Evolutionary conservation across 2,888 invertebrate species (phyloP), one percentile per base, ranked within the genome.

Genomic region (Calephelis perditalis): DNA sequence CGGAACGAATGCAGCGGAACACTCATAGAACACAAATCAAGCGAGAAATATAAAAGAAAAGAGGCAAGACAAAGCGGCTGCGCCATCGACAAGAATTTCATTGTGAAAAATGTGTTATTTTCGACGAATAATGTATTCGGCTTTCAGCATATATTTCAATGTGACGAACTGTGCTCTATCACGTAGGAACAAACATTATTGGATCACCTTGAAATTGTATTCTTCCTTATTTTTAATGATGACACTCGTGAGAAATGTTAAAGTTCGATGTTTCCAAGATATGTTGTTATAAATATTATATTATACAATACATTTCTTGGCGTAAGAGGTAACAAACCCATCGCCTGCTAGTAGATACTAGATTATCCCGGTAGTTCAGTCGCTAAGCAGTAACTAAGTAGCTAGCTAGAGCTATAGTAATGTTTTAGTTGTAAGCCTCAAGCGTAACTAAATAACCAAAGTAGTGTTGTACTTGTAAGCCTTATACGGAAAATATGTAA

Each of bases 1-100:
- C 26, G 72, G 62, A 54, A 54, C 62, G 76, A 76, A 78, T 80
- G 84, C 83, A 81, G 70, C 71, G 73, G 77, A 80, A 82, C 78
- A 81, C 80, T 81, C 78, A 77, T 80, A 78, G 79, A 75, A 82
- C 82, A 86, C 84, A 85, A 85, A 84, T 85, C 84, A 82, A 78
- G 71, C 74, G 68, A 68, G 75, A 78, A 82, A 83, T 81, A 79
- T 75, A 74, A 75, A 71, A 70, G 73, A 80, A 81, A 76, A 64
- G 80, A 75, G 76, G 73, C 71, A 77, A 83, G 81, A 85, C 81
- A 83, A 82, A 84, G 78, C 77, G 80, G 71, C 74, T 75, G 78
- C 78, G 75, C 82, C 73, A 84, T 81, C 79, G 79, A 81, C 81
- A 81, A 76, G 78, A 82, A 81, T 79, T 84, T 84, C 75, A 79